Conservation (phyloP, 2,113 vertebrate genomes). For the Symphodus melops region DNA sequence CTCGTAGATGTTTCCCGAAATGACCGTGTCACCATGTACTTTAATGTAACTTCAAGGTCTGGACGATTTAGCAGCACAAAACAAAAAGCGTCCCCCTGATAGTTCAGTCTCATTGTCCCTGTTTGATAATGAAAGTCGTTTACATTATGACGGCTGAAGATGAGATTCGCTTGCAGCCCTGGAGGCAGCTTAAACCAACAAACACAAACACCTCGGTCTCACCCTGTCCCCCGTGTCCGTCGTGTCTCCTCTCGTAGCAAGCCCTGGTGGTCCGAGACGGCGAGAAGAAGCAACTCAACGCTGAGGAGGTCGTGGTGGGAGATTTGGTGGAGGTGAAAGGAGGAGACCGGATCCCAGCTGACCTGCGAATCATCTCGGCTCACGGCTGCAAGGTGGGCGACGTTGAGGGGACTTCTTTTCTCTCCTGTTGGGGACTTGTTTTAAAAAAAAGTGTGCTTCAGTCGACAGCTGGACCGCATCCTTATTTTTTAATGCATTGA, state of each 20-base stretch:
- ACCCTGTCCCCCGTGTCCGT: background rate
- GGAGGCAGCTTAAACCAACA: background rate
- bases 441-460: background rate
- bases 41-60: conserved; percentile 28
- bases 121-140: background rate
- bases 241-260: conserved; percentile 84
- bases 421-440: background rate
- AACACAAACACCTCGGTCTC: background rate
- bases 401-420: background rate
- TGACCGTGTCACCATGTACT: background rate
- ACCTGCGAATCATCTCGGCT: conserved; percentile 94
- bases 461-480: background rate
- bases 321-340: conserved; percentile 98
- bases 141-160: background rate
- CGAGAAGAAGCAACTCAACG: conserved; percentile 94
- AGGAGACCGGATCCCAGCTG: conserved; percentile 95
- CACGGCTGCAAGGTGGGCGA: conserved; percentile 92
- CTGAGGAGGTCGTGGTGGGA: conserved; percentile 92
- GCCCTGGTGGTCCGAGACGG: conserved; percentile 95
- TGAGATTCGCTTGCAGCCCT: background rate
- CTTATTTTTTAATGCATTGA: no score
- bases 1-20: no score
- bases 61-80: background rate
- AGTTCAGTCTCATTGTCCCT: conserved; percentile 5
- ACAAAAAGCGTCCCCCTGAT: background rate